Base-by-base conservation (phyloP, 2,797 vertebrate genomes). In the Cryptoblepharus egeriae region DNA sequence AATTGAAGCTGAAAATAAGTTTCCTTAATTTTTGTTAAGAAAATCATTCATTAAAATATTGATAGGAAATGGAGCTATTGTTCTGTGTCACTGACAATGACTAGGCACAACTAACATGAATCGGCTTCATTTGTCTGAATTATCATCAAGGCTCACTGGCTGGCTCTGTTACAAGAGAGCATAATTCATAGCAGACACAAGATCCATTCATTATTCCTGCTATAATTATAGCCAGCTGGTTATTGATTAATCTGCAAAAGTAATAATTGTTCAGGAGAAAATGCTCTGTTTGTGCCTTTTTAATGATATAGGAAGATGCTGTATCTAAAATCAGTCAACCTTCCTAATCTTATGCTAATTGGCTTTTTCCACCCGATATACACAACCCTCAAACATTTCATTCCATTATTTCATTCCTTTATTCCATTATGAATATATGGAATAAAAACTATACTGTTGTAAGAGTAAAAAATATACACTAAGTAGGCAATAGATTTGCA, bases 181-280 rank as follows among this genome's bases (percentile, higher is more conserved):
- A 88, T 95, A 93, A 94, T 92, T 95, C 93, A 93, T 61, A 83
- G 79, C 22, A 88, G 91, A 91, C 86, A 88, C 89, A 91, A 94
- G 93, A 94, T 94, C 92, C 90, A 93, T 95, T 94, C 81, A 89
- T 95, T 95, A 93, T 92, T 95, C 88, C 82, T 93, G 84, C 87
- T 88, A 92, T 94, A 95, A 95, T 95, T 95, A 95, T 85, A 88
- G 84, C 64, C 88, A 85, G 85, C 92, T 52, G 42, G 74, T 93
- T 94, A 95, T 92, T 94, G 93, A 95, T 95, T 94, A 93, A 95
- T 91, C 90, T 94, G 90, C 28, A 67, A 63, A 92, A 92, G 80
- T 92, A 92, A 93, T 93, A 93, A 91, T 79, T 93, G 76, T 84
- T 92, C 77, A 81, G 79, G 28, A 93, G 81, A 87, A 90, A 92